These are phyloP conservation scores for Caenorhabditis sinica DNA, from an alignment of 2,888 invertebrate species.

Conservation along the genomic window DNA sequence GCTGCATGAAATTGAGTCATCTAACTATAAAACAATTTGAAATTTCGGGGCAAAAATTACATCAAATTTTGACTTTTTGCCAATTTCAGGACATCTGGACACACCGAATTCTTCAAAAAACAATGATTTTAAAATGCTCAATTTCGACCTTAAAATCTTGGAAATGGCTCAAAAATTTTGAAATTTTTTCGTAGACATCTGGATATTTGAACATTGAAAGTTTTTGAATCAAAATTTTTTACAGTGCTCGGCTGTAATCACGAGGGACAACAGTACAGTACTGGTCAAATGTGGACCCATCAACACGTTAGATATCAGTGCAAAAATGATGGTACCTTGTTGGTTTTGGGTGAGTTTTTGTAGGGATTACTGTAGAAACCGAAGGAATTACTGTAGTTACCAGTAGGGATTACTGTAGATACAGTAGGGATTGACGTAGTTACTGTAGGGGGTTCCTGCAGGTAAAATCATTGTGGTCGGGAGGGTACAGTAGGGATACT, in stretches of 20 bases:
- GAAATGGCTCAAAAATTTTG: too few species aligned
- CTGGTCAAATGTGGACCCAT: constrained; percentile 82
- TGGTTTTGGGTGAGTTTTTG: constrained; percentile 75
- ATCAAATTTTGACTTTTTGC: too few species aligned
- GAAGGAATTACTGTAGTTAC: background rate
- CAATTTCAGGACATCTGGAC: too few species aligned
- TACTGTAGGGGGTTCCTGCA: too few species aligned
- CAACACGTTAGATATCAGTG: constrained; percentile 82
- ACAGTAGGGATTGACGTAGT: too few species aligned
- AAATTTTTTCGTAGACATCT: too few species aligned
- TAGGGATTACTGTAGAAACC: background rate
- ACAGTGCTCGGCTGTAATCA: constrained; percentile 81
- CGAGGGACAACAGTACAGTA: constrained; percentile 77
- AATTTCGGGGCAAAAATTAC: background rate
- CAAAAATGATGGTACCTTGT: constrained; percentile 75
- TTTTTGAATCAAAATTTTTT: constrained; percentile 28
- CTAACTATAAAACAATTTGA: background rate
- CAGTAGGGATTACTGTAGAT: background rate
- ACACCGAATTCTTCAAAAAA: too few species aligned
- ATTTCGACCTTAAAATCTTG: background rate
- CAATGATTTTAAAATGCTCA: too few species aligned
- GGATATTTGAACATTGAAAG: too few species aligned
- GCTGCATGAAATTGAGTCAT: too few species aligned
- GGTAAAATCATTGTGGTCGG: too few species aligned
- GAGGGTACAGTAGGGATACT: too few species aligned